Evolutionary conservation across 2,888 invertebrate genomes (phyloP).

Genomic region (Cepaea hortensis): DNA sequence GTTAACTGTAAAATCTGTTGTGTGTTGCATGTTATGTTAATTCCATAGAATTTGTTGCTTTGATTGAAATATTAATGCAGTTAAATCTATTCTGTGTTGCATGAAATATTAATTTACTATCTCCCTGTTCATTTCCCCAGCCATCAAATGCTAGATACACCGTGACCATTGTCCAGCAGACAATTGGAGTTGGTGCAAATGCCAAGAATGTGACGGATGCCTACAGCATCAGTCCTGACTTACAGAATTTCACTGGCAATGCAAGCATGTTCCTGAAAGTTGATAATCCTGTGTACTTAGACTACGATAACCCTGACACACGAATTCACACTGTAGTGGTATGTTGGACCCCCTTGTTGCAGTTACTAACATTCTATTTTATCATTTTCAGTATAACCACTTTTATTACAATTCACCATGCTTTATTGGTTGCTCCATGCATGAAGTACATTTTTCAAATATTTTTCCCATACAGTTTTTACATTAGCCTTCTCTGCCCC

Average conservation of each 20-base stretch:
- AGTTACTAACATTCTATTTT: constrained; percentile 2
- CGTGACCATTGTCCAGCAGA: constrained; percentile 46
- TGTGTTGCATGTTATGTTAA: too few relatives aligned
- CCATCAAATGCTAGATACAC: constrained; percentile 52
- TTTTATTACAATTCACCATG: too few relatives aligned
- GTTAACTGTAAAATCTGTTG: too few relatives aligned
- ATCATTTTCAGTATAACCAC: too few relatives aligned
- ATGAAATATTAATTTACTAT: background rate
- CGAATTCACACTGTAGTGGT: constrained; percentile 55
- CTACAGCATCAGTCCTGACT: constrained; percentile 51
- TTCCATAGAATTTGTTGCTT: too few relatives aligned
- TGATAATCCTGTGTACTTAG: constrained; percentile 52
- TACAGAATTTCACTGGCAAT: constrained; percentile 36
- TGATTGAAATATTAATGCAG: too few relatives aligned
- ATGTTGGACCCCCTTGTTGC: constrained; percentile 73
- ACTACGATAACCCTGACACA: constrained; percentile 59
- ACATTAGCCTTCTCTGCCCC: too few relatives aligned
- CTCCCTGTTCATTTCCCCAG: constrained; percentile 42
- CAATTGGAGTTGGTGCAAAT: constrained; percentile 29
- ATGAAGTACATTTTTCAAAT: background rate
- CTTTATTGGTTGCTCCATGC: background rate
- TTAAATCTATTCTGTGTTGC: background rate
- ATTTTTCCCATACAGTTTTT: too few relatives aligned
- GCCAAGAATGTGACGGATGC: constrained; percentile 21
- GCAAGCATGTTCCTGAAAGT: constrained; percentile 57